Percentiles rank a stretch among this genome's conserved stretches.
These are phyloP conservation scores for Poeciliopsis turrubarensis DNA, from an alignment of 2,113 vertebrate species.

Conservation along the genomic window DNA sequence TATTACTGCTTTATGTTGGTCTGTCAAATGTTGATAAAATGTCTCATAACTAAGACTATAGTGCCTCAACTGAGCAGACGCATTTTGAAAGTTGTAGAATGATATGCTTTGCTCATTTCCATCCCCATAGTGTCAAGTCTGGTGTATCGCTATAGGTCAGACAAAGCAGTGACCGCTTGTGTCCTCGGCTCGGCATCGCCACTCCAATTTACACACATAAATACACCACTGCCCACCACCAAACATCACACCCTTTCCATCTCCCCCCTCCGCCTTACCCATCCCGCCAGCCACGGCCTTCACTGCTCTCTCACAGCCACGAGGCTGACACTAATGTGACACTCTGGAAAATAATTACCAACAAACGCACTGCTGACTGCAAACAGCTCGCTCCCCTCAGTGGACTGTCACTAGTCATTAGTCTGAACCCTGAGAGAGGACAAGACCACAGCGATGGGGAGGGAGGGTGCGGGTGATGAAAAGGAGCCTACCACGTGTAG, in stretches of 20 bases:
- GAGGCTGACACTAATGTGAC: conserved; percentile 97
- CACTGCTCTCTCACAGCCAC: conserved; percentile 90
- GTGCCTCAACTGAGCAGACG: conserved; percentile 13
- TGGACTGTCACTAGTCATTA: conserved; percentile 94
- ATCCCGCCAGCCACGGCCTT: conserved; percentile 64
- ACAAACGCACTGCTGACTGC: conserved; percentile 96
- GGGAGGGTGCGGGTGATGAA: conserved; percentile 20
- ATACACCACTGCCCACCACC: conserved; percentile 60
- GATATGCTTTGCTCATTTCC: conserved; percentile 16
- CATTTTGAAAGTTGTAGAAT: background rate
- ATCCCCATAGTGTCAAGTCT: conserved; percentile 24
- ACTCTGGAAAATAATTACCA: conserved; percentile 99
- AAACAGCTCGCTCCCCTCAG: conserved; percentile 95
- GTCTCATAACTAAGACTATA: background rate
- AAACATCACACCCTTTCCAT: conserved; percentile 66
- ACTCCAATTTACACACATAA: conserved; percentile 47
- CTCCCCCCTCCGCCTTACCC: conserved; percentile 37
- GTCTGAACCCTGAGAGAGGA: conserved; percentile 80
- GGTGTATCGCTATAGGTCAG: conserved; percentile 30
- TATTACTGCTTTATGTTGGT: background rate
- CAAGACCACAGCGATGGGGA: conserved; percentile 57
- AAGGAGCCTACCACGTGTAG: conserved; percentile 37
- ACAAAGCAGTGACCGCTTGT: conserved; percentile 57
- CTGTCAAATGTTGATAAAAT: background rate
- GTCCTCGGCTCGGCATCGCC: conserved; percentile 45